Conservation (phyloP, 37 sponge, comb jelly and placozoan species). For the Spongilla lacustris region DNA sequence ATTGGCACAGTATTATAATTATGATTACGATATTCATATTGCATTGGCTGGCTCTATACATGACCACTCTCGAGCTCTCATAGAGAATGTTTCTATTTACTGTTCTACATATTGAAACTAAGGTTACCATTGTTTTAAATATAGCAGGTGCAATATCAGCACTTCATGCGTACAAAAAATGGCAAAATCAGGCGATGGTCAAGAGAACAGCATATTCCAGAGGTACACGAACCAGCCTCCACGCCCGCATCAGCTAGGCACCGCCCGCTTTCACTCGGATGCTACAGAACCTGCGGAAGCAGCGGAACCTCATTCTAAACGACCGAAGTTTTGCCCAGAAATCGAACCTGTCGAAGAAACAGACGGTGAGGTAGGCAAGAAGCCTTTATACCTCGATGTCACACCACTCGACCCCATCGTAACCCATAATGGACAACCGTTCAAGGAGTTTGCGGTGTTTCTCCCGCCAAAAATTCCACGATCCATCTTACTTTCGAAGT, state of each 20-base stretch:
- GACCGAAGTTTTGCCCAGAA: background rate
- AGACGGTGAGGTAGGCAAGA: background rate
- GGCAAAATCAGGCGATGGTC: background rate
- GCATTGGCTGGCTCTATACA: too few relatives aligned
- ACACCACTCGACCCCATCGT: background rate
- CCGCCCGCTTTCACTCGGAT: background rate
- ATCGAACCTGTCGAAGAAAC: background rate
- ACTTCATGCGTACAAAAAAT: background rate
- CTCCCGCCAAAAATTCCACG: conserved; percentile 26
- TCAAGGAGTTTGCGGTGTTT: conserved; percentile 28
- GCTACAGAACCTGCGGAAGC: background rate
- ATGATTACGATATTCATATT: too few relatives aligned
- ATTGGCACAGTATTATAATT: too few relatives aligned
- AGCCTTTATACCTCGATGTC: background rate
- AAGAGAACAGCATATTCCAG: background rate
- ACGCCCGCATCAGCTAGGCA: background rate
- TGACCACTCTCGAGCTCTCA: too few relatives aligned
- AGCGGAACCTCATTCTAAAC: background rate
- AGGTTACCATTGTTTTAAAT: too few relatives aligned
- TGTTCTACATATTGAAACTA: too few relatives aligned
- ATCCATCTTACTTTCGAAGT: background rate
- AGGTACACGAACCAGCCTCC: background rate
- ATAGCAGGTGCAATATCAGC: background rate
- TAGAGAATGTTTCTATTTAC: too few relatives aligned
- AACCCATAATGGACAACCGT: conserved; percentile 17